A percentile compares a stretch with the other conserved stretches of the same genome.
Conservation (phyloP, 2,797 vertebrate species). For the Chaunax sp. region DNA sequence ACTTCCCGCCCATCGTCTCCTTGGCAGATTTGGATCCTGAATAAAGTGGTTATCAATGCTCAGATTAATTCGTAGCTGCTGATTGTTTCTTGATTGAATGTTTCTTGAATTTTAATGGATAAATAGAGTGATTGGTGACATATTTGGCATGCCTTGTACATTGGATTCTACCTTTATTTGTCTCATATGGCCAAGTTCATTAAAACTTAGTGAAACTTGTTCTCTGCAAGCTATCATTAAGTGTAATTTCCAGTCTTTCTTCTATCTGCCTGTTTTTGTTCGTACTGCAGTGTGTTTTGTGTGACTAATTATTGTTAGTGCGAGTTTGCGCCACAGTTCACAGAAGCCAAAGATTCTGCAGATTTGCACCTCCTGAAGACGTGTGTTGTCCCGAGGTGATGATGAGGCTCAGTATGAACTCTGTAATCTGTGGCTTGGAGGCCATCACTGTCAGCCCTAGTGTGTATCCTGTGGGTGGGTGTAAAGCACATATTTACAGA, state of each 20-base stretch:
- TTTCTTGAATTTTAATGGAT: too few relatives aligned
- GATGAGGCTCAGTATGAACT: conserved; percentile 39
- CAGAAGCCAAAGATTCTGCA: conserved; percentile 37
- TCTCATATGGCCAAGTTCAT: background rate
- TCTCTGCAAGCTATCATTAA: background rate
- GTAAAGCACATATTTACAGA: conserved; percentile 36
- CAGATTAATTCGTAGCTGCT: too few relatives aligned
- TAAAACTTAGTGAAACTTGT: too few relatives aligned
- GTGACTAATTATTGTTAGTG: conserved; percentile 58
- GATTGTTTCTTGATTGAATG: too few relatives aligned
- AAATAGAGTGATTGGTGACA: too few relatives aligned
- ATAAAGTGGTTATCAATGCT: too few relatives aligned
- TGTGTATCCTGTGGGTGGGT: conserved; percentile 43
- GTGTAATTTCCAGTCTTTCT: background rate
- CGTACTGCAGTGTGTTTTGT: conserved; percentile 40
- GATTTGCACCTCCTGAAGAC: conserved; percentile 49
- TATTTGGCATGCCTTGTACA: too few relatives aligned
- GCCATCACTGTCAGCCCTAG: conserved; percentile 39
- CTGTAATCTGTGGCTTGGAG: conserved; percentile 65
- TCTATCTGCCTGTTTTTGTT: conserved; percentile 20
- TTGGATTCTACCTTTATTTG: background rate
- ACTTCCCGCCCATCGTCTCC: too few relatives aligned
- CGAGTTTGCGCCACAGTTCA: conserved; percentile 13
- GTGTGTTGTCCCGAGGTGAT: conserved; percentile 48
- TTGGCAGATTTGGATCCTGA: too few relatives aligned